These are phyloP conservation scores for Phyllostomus discolor DNA, from an alignment of 2,113 vertebrate species.

Conservation along the genomic window DNA sequence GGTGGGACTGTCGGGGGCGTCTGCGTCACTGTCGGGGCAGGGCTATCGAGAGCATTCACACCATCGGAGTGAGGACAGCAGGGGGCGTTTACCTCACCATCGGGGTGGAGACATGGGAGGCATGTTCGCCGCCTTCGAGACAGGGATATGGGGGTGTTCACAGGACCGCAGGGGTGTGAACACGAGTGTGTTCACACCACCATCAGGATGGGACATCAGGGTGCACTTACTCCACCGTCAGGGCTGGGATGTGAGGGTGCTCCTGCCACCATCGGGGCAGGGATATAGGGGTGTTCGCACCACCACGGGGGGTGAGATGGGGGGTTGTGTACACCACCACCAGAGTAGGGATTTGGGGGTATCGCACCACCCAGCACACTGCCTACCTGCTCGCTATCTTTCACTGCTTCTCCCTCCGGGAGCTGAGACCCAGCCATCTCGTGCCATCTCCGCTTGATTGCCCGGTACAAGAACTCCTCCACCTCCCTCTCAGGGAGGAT, in stretches of 20 bases:
- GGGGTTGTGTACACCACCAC: neutral
- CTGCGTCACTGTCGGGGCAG: too few relatives aligned
- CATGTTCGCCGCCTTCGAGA: too few relatives aligned
- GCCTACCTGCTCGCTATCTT: slow-evolving; percentile 92
- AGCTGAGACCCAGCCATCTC: slow-evolving; percentile 72
- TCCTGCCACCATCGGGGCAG: neutral
- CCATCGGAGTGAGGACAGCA: too few relatives aligned
- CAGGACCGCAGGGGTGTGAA: too few relatives aligned
- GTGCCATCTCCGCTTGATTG: slow-evolving; percentile 81
- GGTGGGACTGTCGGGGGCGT: neutral
- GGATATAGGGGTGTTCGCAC: too few relatives aligned
- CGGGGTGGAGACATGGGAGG: neutral
- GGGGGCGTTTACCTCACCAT: neutral
- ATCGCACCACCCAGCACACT: neutral
- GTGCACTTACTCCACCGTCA: neutral
- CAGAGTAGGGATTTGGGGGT: too few relatives aligned
- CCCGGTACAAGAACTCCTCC: slow-evolving; percentile 89
- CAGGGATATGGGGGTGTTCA: fast-evolving
- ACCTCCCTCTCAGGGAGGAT: slow-evolving; percentile 87
- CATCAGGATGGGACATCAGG: too few relatives aligned
- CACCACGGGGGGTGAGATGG: neutral
- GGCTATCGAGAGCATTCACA: fast-evolving
- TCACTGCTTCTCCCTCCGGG: slow-evolving; percentile 80
- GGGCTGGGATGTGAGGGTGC: fast-evolving
- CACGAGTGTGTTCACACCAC: neutral